These are phyloP conservation scores for Podocnemis expansa DNA, from an alignment of 2,113 vertebrate species.

Conservation along the genomic window DNA sequence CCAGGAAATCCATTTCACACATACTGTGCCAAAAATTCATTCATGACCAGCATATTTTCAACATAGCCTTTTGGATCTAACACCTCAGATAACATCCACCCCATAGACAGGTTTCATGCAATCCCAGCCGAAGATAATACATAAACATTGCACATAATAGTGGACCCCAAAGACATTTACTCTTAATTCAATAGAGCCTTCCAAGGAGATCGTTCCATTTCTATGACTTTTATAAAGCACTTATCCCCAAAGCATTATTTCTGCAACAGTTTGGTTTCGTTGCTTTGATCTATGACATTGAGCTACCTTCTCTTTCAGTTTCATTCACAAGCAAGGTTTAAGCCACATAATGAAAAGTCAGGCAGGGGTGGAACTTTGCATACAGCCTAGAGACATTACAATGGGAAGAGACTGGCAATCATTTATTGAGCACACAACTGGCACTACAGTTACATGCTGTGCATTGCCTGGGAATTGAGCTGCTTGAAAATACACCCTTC, in stretches of 20 bases:
- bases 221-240: neutral
- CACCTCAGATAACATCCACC: too few species aligned
- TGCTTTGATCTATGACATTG: neutral
- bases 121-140: too few species aligned
- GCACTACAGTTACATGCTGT: neutral
- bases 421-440: neutral
- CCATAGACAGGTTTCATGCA: too few species aligned
- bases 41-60: too few species aligned
- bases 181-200: too few species aligned
- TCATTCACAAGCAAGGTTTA: neutral
- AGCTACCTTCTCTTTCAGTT: neutral
- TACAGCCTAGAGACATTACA: neutral
- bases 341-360: neutral
- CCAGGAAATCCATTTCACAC: too few species aligned
- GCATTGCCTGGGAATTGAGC: neutral
- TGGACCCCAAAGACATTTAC: too few species aligned
- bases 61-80: too few species aligned
- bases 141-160: too few species aligned
- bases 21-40: too few species aligned
- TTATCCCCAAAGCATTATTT: neutral
- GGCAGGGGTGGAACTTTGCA: neutral
- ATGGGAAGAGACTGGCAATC: neutral
- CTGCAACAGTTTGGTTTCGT: neutral
- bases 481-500: neutral
- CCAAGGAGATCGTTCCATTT: neutral